phyloP scores from a whole-genome alignment of 2,888 invertebrate species.

The Cartodere bifasciata region DNA sequence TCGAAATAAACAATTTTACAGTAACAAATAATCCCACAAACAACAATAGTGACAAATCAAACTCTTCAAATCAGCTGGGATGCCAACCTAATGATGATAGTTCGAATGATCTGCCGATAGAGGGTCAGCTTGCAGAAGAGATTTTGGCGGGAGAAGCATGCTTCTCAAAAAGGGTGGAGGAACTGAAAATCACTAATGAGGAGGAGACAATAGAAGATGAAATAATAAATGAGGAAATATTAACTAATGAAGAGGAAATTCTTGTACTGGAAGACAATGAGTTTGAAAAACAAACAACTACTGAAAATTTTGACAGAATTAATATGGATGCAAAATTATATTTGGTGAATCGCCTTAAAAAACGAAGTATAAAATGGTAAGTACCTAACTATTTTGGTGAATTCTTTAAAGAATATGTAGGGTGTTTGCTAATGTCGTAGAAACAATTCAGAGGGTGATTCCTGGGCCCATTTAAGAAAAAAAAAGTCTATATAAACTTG shows the following conservation, averaged over 20 bases:
- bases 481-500: no score
- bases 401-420: background rate
- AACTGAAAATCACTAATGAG: conserved; percentile 13
- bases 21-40: conserved; percentile 17
- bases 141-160: conserved; percentile 29
- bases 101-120: conserved; percentile 22
- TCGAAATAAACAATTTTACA: conserved; percentile 17
- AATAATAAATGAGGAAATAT: no score
- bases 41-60: conserved; percentile 13
- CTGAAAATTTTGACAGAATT: conserved; percentile 4
- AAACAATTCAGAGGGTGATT: no score
- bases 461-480: no score
- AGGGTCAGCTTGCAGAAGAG: conserved; percentile 27
- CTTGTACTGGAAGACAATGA: conserved; percentile 17
- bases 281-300: conserved; percentile 13
- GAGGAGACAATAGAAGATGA: conserved; percentile 15
- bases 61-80: conserved; percentile 16
- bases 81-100: conserved; percentile 13
- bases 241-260: no score
- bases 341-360: conserved; percentile 15
- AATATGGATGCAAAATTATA: conserved; percentile 8
- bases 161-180: conserved; percentile 20
- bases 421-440: no score
- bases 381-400: conserved; percentile 8
- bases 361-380: conserved; percentile 19